Conservation (phyloP, 2,888 invertebrate species). For the Clivina fossor region DNA sequence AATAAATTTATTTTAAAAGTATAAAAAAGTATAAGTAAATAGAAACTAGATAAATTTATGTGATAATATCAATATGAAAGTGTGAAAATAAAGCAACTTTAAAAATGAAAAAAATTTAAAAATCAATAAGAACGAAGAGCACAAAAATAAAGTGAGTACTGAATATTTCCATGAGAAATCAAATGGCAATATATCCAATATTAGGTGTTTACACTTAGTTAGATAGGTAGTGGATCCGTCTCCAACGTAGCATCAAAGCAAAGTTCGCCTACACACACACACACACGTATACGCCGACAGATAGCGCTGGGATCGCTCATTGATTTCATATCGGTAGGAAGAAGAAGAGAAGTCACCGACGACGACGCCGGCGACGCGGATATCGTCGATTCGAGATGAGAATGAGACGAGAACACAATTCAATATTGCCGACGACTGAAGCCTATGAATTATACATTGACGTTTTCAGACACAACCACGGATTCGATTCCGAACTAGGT, state of each 20-base stretch:
- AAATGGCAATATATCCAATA: constrained; percentile 37
- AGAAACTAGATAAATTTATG: too few relatives aligned
- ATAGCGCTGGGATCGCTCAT: constrained; percentile 41
- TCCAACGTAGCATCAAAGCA: too few relatives aligned
- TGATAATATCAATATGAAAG: too few relatives aligned
- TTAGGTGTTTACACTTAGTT: constrained; percentile 43
- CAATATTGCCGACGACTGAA: constrained; percentile 42
- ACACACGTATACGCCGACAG: too few relatives aligned
- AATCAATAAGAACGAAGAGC: neutral
- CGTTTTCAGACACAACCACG: too few relatives aligned
- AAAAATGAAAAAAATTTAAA: constrained; percentile 19
- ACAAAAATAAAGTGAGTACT: neutral
- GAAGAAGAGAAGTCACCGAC: neutral
- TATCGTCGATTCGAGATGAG: neutral
- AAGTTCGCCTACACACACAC: too few relatives aligned
- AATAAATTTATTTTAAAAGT: too few relatives aligned
- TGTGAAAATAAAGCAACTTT: too few relatives aligned
- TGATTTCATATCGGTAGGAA: constrained; percentile 42
- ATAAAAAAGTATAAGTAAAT: too few relatives aligned
- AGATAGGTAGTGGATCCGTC: too few relatives aligned
- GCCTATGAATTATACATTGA: constrained; percentile 44
- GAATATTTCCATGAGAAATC: constrained; percentile 35
- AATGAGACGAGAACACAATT: constrained; percentile 35
- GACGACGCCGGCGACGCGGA: neutral
- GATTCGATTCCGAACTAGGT: too few relatives aligned